These are phyloP conservation scores for Dolichotis patagonum DNA, from an alignment of 2,113 vertebrate genomes.

Conservation along the genomic window DNA sequence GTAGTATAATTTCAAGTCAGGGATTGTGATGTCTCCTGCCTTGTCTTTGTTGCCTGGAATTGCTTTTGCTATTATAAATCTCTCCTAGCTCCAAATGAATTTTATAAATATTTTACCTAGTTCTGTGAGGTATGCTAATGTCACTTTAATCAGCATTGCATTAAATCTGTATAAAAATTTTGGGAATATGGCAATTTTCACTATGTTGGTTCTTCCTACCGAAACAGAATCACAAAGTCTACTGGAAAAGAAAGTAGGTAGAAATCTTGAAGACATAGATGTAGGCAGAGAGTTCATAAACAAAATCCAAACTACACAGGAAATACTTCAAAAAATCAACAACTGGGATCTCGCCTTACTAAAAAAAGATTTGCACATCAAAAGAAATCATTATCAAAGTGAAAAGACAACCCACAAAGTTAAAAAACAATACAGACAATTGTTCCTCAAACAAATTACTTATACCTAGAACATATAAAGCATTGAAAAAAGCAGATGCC, in stretches of 20 bases:
- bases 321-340: not conserved
- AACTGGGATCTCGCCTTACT: not conserved
- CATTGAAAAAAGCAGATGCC: not conserved
- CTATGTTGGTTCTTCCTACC: no score
- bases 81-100: not conserved
- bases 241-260: not conserved
- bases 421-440: not conserved
- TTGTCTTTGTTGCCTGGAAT: not conserved
- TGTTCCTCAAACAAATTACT: not conserved
- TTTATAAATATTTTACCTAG: not conserved
- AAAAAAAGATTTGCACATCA: not conserved
- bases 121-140: not conserved
- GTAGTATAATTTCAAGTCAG: not conserved
- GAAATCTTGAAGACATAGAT: not conserved
- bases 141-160: not conserved
- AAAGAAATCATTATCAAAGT: not conserved
- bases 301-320: not conserved
- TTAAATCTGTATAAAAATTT: not conserved
- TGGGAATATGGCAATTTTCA: no score
- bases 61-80: not conserved
- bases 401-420: not conserved
- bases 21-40: not conserved
- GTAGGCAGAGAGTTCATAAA: not conserved
- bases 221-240: not conserved
- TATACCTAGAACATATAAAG: not conserved